Evolutionary conservation across 2,113 vertebrate genomes (phyloP).

Genomic region (Leptosomus discolor): DNA sequence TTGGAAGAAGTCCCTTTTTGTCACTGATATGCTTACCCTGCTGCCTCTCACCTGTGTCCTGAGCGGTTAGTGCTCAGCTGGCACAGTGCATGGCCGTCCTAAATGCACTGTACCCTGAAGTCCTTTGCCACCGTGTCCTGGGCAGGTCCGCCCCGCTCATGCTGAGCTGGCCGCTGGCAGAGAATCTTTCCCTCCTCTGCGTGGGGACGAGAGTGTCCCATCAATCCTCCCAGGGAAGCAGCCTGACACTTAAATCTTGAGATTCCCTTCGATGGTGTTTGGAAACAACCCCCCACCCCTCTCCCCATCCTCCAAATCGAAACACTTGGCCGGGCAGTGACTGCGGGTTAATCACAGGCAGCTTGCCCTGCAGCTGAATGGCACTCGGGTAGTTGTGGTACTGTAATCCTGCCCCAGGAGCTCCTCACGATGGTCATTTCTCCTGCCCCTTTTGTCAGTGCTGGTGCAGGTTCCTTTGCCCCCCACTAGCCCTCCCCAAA

Average conservation of each 20-base stretch:
- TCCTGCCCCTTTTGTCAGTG: background rate
- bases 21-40: background rate
- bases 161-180: background rate
- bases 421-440: background rate
- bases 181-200: no score
- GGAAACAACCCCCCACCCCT: background rate
- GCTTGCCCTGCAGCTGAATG: background rate
- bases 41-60: background rate
- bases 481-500: no score
- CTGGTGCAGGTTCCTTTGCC: background rate
- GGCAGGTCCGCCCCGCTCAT: background rate
- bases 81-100: background rate
- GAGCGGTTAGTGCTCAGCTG: background rate
- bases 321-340: background rate
- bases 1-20: no score
- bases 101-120: no score
- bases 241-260: background rate
- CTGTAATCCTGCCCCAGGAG: background rate
- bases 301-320: background rate
- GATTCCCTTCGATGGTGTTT: background rate
- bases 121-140: background rate
- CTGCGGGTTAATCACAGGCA: background rate
- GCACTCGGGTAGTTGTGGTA: background rate
- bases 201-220: background rate
- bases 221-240: background rate